Conservation (phyloP, 2,113 vertebrate genomes). For the Catharus minimus region DNA sequence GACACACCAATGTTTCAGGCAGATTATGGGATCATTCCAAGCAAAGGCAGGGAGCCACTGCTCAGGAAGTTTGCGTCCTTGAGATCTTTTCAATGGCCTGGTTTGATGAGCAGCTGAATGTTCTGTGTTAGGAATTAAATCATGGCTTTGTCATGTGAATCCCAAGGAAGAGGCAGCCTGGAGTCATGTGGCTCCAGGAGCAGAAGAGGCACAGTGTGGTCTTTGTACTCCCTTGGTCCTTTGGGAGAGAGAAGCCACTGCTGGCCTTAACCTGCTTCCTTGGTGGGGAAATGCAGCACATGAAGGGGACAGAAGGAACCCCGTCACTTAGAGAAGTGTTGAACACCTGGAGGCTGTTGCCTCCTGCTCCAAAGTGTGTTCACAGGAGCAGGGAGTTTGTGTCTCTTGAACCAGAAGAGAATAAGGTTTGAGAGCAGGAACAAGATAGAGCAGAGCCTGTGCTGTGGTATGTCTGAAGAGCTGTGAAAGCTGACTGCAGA, state of each 20-base stretch:
- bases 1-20: neutral
- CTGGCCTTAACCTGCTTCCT: neutral
- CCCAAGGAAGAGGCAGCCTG: neutral
- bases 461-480: neutral
- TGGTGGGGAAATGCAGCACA: neutral
- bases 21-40: neutral
- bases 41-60: neutral
- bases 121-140: neutral
- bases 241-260: neutral
- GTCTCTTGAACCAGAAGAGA: neutral
- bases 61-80: neutral
- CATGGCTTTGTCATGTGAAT: slow-evolving; percentile 1
- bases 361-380: neutral
- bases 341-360: neutral
- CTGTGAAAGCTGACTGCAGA: neutral
- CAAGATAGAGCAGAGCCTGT: neutral
- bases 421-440: neutral
- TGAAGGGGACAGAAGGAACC: neutral
- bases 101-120: neutral
- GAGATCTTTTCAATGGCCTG: slow-evolving; percentile 3
- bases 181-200: neutral
- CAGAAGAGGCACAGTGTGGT: neutral
- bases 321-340: accelerated
- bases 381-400: neutral
- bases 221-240: neutral